These are phyloP conservation scores for Drosophila repleta DNA, from an alignment of 1,140 invertebrate genomes.

Conservation along the genomic window DNA sequence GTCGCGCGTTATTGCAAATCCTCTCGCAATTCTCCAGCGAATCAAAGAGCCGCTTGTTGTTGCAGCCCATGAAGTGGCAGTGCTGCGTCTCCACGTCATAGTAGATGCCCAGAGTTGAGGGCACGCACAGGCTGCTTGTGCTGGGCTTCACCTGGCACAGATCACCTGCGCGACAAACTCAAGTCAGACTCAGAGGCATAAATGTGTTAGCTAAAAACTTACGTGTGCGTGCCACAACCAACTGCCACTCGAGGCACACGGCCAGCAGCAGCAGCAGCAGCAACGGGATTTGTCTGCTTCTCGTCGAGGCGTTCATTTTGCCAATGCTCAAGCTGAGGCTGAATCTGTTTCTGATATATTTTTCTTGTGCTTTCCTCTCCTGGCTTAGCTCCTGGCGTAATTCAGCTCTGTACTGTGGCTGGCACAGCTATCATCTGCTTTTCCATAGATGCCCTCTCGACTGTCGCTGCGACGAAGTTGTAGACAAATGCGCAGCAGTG, in stretches of 20 bases:
- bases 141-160: constrained; percentile 65
- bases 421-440: constrained; percentile 42
- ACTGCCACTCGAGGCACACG: constrained; percentile 30
- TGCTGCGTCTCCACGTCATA: constrained; percentile 69
- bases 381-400: constrained; percentile 2
- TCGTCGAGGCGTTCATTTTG: constrained; percentile 37
- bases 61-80: constrained; percentile 72
- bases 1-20: constrained; percentile 73
- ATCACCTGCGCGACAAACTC: constrained; percentile 51
- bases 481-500: constrained; percentile 70
- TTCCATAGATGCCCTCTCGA: constrained; percentile 44
- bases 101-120: constrained; percentile 69
- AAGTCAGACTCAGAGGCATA: not conserved
- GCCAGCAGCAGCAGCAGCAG: constrained; percentile 41
- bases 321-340: constrained; percentile 15
- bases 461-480: constrained; percentile 51
- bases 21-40: constrained; percentile 72
- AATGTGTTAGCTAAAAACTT: constrained; percentile 26
- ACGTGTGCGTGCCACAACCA: constrained; percentile 52
- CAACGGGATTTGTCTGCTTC: constrained; percentile 26
- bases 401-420: constrained; percentile 63
- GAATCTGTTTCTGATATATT: not conserved
- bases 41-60: constrained; percentile 59
- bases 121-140: constrained; percentile 58
- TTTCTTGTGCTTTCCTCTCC: not conserved